Evolutionary conservation across 2,797 vertebrate genomes (phyloP).

Genomic region (Notoglanidium macrostoma): DNA sequence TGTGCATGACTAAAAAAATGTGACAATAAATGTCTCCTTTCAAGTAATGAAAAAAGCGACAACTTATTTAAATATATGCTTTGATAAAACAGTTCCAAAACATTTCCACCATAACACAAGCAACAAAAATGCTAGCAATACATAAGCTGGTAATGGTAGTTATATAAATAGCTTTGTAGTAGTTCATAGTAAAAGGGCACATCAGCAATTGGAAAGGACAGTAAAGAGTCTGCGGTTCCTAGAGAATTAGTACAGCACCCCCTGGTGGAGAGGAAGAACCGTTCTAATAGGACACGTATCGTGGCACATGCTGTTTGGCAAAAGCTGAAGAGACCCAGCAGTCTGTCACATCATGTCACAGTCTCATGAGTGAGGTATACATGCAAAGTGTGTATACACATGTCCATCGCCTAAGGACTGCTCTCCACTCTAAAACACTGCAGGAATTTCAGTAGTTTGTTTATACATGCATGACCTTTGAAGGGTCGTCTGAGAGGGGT

Average conservation of each 20-base stretch:
- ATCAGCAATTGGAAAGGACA: conserved; percentile 47
- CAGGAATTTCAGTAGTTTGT: conserved; percentile 49
- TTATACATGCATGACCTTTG: conserved; percentile 48
- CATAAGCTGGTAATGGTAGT: conserved; percentile 34
- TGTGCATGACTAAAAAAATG: neutral
- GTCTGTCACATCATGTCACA: conserved; percentile 35
- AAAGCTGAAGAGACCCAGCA: conserved; percentile 51
- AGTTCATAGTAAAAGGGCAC: conserved; percentile 52
- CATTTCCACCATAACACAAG: conserved; percentile 29
- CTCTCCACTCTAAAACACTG: conserved; percentile 51
- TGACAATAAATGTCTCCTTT: conserved; percentile 23
- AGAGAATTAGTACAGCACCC: conserved; percentile 38
- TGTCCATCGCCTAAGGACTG: conserved; percentile 54
- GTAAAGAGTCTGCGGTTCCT: conserved; percentile 35
- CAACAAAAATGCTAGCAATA: conserved; percentile 42
- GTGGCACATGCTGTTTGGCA: conserved; percentile 75
- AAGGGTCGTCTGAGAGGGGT: conserved; percentile 29
- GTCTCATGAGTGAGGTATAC: conserved; percentile 64
- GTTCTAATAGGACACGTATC: conserved; percentile 56
- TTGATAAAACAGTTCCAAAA: conserved; percentile 8
- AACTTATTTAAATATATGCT: conserved; percentile 1
- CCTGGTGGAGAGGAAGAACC: conserved; percentile 53
- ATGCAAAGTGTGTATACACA: conserved; percentile 39
- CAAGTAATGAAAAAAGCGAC: neutral
- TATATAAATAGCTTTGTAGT: conserved; percentile 44